Base-by-base conservation (phyloP, 2,113 vertebrate genomes). In the Haplochromis vanheusdeni region DNA sequence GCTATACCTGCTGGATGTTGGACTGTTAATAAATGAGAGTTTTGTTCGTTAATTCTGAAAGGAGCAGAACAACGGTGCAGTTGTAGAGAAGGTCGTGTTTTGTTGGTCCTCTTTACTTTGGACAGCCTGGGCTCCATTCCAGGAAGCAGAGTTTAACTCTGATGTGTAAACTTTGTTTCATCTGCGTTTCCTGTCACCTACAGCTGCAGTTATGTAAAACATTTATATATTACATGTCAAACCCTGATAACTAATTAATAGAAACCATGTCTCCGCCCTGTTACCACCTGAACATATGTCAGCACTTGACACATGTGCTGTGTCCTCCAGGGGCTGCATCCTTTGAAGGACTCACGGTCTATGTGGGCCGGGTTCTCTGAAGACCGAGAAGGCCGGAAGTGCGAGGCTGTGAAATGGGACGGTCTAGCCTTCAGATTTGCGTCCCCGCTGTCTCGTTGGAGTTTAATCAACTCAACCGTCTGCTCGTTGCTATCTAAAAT, bases 401-500 rank as follows among this genome's bases (percentile, higher is more conserved):
- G 54, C 6, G 0, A 56, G 23, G 55, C 23, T 28, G 23, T 28
- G 23, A 56, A 28, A 56, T 0, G 0, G 13, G 55, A 8, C 4
- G 2, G 55, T 58, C 23, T 2, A 16, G 55, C 55, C 23, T 58
- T 58, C 13, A 9, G 3, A 55, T 26, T 2, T 0, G 21, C 4
- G 2, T 55, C 21, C 7, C 21, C 23, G 7, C 13, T 58, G 23
- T 58, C 23, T 28, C 0, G 4, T 16, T 58, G 55, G 55, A 28
- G 55, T 58, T 28, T 16, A 58, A 16, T 58, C 0, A 58, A 58
- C 55, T 58, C 55, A 58, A 16, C 23, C 13, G 7, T 58, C 55
- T 58, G 13, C 55, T 58, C 55, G 7, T 28, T 58, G 55, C 23
- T 16, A 5, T 28, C 13, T 58, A 16, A 58, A 58, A 58, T 28